Evolutionary conservation across 2,113 vertebrate genomes (phyloP).

Genomic region (Psilopsiagon aurifrons): DNA sequence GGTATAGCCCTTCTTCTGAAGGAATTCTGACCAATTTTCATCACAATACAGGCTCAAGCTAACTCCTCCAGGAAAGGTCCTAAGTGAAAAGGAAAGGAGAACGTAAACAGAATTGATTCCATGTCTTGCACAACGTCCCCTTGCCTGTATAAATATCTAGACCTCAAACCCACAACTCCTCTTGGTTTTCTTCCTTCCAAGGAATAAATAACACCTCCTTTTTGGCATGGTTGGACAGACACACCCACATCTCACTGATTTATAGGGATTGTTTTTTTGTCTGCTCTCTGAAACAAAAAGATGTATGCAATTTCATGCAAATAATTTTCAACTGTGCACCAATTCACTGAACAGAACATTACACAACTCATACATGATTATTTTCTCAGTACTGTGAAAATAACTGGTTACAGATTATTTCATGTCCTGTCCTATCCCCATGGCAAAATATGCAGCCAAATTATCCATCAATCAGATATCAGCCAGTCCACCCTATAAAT

Average conservation of each 20-base stretch:
- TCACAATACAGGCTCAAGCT: background rate
- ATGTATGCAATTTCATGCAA: background rate
- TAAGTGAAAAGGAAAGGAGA: background rate
- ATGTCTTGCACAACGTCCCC: background rate
- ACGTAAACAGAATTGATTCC: accelerated
- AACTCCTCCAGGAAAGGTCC: background rate
- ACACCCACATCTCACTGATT: background rate
- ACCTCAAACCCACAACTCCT: background rate
- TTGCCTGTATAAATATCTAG: background rate
- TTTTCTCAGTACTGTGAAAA: background rate
- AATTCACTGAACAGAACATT: background rate
- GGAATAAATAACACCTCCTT: background rate
- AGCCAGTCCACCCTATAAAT: background rate
- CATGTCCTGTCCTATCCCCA: background rate
- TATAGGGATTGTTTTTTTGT: background rate
- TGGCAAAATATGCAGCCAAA: background rate
- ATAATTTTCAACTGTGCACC: background rate
- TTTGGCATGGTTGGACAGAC: background rate
- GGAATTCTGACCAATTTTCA: background rate
- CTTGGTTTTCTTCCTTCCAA: background rate
- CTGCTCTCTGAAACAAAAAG: background rate
- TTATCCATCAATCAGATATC: background rate
- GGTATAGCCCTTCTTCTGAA: background rate
- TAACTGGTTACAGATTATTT: background rate
- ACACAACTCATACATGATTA: background rate